A percentile compares a stretch with the other conserved stretches of the same genome.
phyloP scores from a whole-genome alignment of 2,113 vertebrate species.

The Coptodon bakossiorum region DNA sequence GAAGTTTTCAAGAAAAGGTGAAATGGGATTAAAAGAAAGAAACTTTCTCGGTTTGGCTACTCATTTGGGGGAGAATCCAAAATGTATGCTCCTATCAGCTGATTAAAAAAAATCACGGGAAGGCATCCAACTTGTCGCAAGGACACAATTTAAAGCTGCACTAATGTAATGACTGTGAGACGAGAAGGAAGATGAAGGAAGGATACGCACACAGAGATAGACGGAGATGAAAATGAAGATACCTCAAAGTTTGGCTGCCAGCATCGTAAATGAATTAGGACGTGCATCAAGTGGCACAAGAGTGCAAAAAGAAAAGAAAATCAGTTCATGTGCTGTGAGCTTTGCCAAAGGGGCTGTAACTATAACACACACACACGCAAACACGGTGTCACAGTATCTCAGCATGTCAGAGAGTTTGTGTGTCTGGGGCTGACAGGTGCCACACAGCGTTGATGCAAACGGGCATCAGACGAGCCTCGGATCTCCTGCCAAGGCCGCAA shows the following conservation, averaged over 20 bases:
- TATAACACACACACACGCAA: constrained; percentile 7
- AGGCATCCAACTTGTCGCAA: constrained; percentile 28
- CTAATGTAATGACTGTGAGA: background rate
- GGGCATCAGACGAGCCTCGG: constrained; percentile 50
- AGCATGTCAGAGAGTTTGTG: constrained; percentile 38
- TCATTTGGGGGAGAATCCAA: background rate
- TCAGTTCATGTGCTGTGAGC: constrained; percentile 27
- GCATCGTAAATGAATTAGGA: constrained; percentile 26
- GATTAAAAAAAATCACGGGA: constrained; percentile 22
- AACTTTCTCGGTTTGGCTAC: background rate
- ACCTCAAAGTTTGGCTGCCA: constrained; percentile 23
- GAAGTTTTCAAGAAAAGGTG: background rate
- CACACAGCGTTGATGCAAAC: constrained; percentile 63
- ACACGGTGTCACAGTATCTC: constrained; percentile 35
- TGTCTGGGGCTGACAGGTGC: constrained; percentile 62
- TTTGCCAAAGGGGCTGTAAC: constrained; percentile 33
- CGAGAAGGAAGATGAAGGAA: background rate
- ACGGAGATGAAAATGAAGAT: background rate
- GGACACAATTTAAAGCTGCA: background rate
- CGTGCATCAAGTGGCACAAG: constrained; percentile 33
- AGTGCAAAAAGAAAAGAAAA: constrained; percentile 30
- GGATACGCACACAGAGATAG: background rate
- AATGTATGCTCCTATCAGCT: constrained; percentile 11
- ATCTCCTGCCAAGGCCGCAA: constrained; percentile 32
- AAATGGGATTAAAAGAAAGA: background rate